Percentiles rank a stretch among this genome's conserved stretches.
phyloP scores from a whole-genome alignment of 2,797 vertebrate species.

The Craterocephalus amniculus region DNA sequence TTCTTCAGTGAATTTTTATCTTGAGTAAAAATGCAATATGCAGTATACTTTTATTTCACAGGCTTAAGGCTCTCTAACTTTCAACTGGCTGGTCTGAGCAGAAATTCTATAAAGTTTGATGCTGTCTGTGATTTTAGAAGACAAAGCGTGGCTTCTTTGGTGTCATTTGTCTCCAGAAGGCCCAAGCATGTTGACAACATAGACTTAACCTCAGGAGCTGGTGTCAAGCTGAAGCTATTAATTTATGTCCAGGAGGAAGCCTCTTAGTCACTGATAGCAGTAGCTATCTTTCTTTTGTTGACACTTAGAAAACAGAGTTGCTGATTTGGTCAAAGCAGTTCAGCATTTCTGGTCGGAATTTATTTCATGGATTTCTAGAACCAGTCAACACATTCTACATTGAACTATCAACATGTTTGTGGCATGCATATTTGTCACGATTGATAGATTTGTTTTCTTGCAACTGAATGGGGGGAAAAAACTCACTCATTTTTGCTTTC shows the following conservation, averaged over 20 bases:
- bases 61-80: neutral
- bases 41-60: neutral
- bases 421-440: neutral
- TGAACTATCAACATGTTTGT: neutral
- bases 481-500: too few species aligned
- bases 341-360: slow-evolving; percentile 2
- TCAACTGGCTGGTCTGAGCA: slow-evolving; percentile 7
- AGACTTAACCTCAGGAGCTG: slow-evolving; percentile 71
- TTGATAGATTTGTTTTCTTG: too few species aligned
- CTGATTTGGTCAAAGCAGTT: slow-evolving; percentile 43
- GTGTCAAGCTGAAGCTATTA: slow-evolving; percentile 65
- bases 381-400: neutral
- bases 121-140: slow-evolving; percentile 30
- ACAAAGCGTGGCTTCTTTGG: slow-evolving; percentile 54
- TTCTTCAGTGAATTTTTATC: slow-evolving; percentile 36
- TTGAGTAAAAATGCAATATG: slow-evolving; percentile 56
- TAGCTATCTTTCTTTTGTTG: slow-evolving; percentile 47
- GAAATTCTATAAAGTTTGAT: slow-evolving; percentile 16
- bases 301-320: slow-evolving; percentile 41
- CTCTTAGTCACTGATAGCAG: slow-evolving; percentile 66
- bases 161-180: slow-evolving; percentile 72
- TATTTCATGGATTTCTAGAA: slow-evolving; percentile 10
- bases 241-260: slow-evolving; percentile 67
- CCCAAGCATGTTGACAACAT: slow-evolving; percentile 74
- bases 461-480: too few species aligned